phyloP scores from a whole-genome alignment of 2,888 invertebrate genomes.

The Melipona beecheii region DNA sequence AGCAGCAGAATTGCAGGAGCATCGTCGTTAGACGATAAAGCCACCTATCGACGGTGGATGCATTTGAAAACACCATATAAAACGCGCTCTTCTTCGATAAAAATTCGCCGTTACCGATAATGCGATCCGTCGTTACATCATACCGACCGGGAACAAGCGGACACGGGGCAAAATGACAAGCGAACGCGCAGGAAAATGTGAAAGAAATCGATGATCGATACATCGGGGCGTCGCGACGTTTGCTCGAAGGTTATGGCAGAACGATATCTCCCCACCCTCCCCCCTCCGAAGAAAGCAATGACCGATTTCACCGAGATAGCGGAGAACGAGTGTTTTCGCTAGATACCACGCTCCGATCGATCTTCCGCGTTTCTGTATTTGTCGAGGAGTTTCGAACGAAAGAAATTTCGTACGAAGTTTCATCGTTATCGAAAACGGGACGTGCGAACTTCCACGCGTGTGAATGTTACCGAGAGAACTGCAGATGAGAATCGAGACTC shows the following conservation, averaged over 20 bases:
- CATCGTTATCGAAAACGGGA: conserved; percentile 1
- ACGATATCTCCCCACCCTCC: background rate
- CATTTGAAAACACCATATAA: background rate
- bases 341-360: conserved; percentile 1
- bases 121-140: background rate
- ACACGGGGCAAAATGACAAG: background rate
- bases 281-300: conserved; percentile 2
- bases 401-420: conserved; percentile 1
- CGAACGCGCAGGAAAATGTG: conserved; percentile 1
- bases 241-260: background rate
- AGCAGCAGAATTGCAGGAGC: background rate
- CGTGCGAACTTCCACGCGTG: background rate
- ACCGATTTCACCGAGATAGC: conserved; percentile 13
- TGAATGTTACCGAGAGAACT: background rate
- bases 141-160: background rate
- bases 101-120: conserved; percentile 27
- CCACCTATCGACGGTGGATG: background rate
- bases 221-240: background rate
- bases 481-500: background rate
- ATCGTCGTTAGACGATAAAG: background rate
- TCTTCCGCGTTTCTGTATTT: background rate
- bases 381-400: background rate
- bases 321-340: background rate
- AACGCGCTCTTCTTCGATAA: background rate
- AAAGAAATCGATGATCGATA: conserved; percentile 30